phyloP scores from a whole-genome alignment of 2,888 invertebrate genomes.

The Leptinotarsa haldemani region DNA sequence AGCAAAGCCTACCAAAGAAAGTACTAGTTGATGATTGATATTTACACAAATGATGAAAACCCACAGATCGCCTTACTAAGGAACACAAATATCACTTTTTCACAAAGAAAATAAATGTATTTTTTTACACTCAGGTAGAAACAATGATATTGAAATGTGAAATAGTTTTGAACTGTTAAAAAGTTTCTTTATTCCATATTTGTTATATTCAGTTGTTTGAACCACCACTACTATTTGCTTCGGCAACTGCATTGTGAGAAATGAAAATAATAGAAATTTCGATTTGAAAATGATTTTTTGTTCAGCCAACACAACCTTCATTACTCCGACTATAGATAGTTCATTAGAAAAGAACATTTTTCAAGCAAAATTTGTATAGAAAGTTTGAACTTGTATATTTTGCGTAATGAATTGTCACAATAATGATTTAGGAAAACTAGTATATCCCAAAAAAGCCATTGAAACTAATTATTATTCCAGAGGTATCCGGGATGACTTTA shows the following conservation, averaged over 20 bases:
- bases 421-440: too few relatives aligned
- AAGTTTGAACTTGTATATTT: too few relatives aligned
- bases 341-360: too few relatives aligned
- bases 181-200: constrained; percentile 42
- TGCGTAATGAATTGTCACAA: too few relatives aligned
- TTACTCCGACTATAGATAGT: not conserved
- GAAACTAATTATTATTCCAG: too few relatives aligned
- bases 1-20: constrained; percentile 62
- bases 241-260: constrained; percentile 22
- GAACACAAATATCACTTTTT: constrained; percentile 55
- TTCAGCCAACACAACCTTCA: not conserved
- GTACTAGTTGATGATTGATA: constrained; percentile 57
- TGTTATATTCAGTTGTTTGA: constrained; percentile 32
- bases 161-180: constrained; percentile 40
- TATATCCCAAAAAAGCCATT: too few relatives aligned
- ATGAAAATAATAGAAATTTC: constrained; percentile 30
- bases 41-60: constrained; percentile 43
- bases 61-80: constrained; percentile 49
- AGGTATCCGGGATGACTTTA: too few relatives aligned
- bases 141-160: constrained; percentile 43
- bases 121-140: constrained; percentile 62
- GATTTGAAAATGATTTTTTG: constrained; percentile 14
- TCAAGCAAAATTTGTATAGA: too few relatives aligned
- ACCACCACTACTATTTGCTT: constrained; percentile 15
- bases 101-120: constrained; percentile 58